Conservation (phyloP, 2,113 vertebrate species). For the Nettapus auritus region DNA sequence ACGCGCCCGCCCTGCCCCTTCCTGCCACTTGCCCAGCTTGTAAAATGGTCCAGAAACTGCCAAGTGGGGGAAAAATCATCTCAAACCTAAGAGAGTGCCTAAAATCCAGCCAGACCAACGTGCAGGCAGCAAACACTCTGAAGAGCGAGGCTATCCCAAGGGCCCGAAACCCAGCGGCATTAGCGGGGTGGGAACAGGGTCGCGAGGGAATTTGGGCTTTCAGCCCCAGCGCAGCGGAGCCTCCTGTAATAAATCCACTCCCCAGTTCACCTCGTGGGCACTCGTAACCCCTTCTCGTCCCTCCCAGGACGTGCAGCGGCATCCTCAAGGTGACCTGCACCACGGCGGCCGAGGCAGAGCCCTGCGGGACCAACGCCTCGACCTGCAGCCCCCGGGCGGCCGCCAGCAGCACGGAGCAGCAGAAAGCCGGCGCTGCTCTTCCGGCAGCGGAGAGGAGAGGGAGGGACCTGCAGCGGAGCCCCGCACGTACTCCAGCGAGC, state of each 20-base stretch:
- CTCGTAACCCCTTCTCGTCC: not conserved
- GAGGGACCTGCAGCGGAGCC: not conserved
- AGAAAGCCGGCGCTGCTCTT: not conserved
- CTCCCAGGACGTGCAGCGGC: not conserved
- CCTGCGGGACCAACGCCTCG: not conserved
- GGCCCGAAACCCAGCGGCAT: not conserved
- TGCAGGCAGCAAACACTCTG: not conserved
- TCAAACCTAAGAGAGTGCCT: not conserved
- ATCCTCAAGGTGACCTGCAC: not conserved
- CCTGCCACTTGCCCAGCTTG: not conserved
- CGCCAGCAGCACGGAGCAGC: not conserved
- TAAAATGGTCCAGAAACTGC: not conserved
- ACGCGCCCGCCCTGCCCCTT: not conserved
- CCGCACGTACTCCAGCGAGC: not conserved
- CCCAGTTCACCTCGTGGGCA: fast-evolving
- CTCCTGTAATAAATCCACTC: not conserved
- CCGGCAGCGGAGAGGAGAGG: slow-evolving; percentile 11
- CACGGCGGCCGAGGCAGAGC: too few relatives aligned
- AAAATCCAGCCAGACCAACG: not conserved
- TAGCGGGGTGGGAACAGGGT: not conserved
- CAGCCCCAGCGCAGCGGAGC: not conserved
- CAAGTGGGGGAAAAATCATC: not conserved
- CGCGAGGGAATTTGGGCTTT: not conserved
- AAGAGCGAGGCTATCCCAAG: not conserved
- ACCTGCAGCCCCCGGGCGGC: not conserved